Conservation (phyloP, 2,888 invertebrate species). For the Phlogophora meticulosa region DNA sequence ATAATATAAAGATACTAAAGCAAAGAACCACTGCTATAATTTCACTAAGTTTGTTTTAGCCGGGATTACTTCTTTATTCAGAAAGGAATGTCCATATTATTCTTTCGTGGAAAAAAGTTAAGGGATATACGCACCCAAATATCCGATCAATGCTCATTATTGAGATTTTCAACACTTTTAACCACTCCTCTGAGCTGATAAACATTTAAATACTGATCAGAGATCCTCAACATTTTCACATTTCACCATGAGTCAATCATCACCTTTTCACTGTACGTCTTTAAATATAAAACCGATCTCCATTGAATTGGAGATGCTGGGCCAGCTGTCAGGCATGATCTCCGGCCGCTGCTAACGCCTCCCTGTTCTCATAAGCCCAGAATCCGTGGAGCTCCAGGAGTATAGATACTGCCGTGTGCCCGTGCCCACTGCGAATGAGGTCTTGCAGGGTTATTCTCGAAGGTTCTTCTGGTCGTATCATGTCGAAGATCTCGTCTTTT, state of each 20-base stretch:
- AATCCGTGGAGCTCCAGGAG: conserved; percentile 98
- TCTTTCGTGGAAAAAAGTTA: too few relatives aligned
- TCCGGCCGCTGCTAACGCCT: conserved; percentile 94
- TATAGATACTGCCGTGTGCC: conserved; percentile 98
- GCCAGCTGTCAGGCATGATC: conserved; percentile 88
- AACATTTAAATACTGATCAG: conserved; percentile 3
- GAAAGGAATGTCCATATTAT: too few relatives aligned
- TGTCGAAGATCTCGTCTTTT: conserved; percentile 99
- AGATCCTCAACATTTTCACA: neutral
- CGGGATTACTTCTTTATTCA: too few relatives aligned
- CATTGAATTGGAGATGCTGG: conserved; percentile 62
- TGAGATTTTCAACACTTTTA: neutral
- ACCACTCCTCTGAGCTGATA: neutral
- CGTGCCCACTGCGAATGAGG: conserved; percentile 96
- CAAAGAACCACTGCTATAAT: too few relatives aligned
- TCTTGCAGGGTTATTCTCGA: conserved; percentile 96
- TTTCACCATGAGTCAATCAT: neutral
- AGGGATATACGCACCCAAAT: too few relatives aligned
- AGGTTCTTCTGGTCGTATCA: conserved; percentile 97
- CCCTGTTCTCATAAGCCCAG: conserved; percentile 99
- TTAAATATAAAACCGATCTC: conserved; percentile 64
- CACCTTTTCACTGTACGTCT: neutral
- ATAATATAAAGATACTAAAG: too few relatives aligned
- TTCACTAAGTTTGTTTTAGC: too few relatives aligned
- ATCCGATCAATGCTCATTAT: too few relatives aligned